Percentiles rank a stretch among this genome's conserved stretches.
These are phyloP conservation scores for Nebria ingens DNA, from an alignment of 1,140 invertebrate species.

Conservation along the genomic window DNA sequence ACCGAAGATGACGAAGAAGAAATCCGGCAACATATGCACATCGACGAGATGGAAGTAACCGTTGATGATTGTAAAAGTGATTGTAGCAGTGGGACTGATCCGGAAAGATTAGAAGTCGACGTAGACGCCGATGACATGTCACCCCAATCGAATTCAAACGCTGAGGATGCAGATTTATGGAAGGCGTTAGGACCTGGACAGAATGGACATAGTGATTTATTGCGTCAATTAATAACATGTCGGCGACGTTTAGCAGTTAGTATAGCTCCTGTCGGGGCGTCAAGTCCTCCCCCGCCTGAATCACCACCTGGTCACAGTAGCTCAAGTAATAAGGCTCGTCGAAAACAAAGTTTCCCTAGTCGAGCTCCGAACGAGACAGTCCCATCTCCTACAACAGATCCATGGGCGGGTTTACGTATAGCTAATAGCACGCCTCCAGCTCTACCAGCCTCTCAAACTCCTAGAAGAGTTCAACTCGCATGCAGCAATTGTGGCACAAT, in stretches of 20 bases:
- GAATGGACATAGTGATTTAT: constrained; percentile 43
- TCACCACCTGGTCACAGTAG: neutral
- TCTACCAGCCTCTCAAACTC: constrained; percentile 18
- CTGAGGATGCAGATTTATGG: constrained; percentile 27
- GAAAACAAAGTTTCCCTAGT: constrained; percentile 33
- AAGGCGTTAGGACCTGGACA: constrained; percentile 37
- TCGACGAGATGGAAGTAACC: neutral
- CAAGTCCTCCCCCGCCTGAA: neutral
- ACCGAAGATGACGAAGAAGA: neutral
- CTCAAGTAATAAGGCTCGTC: constrained; percentile 14
- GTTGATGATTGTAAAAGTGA: constrained; percentile 22
- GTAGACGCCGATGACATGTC: constrained; percentile 26
- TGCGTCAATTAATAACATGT: constrained; percentile 61
- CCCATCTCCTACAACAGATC: constrained; percentile 1
- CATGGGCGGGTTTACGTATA: neutral
- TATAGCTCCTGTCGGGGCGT: constrained; percentile 39
- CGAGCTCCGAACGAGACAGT: neutral
- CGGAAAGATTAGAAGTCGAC: constrained; percentile 42
- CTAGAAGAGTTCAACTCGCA: constrained; percentile 54
- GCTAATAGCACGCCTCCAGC: neutral
- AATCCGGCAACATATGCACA: neutral
- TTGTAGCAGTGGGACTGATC: constrained; percentile 44
- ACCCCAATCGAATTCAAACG: constrained; percentile 13
- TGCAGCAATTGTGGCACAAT: constrained; percentile 79
- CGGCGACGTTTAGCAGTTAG: constrained; percentile 54